A percentile compares a stretch with the other conserved stretches of the same genome.
Conservation (phyloP, 2,888 invertebrate genomes). For the Morpho deidamia region DNA sequence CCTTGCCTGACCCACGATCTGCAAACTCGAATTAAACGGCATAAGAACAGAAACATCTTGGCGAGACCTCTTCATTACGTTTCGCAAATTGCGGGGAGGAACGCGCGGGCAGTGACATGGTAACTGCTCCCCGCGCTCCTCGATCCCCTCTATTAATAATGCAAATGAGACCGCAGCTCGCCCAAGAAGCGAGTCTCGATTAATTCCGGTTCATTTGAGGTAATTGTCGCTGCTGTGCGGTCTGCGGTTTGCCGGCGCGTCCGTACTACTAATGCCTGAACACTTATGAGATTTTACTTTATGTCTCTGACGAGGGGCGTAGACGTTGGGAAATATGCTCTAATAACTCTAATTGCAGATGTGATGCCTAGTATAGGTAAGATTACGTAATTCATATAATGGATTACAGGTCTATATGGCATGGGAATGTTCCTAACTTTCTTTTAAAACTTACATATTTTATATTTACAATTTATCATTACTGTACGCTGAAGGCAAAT, state of each 20-base stretch:
- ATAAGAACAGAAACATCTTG: conserved; percentile 77
- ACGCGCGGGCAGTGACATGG: conserved; percentile 60
- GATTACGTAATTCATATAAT: too few relatives aligned
- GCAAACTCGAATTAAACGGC: conserved; percentile 76
- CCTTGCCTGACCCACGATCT: conserved; percentile 64
- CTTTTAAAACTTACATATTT: too few relatives aligned
- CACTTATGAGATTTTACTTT: conserved; percentile 21
- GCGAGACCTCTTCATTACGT: conserved; percentile 76
- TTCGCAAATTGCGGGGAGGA: conserved; percentile 59
- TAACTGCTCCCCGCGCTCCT: conserved; percentile 38
- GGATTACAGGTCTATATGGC: too few relatives aligned
- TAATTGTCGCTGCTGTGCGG: conserved; percentile 73
- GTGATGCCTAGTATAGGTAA: too few relatives aligned
- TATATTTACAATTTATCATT: too few relatives aligned
- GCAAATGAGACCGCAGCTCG: conserved; percentile 77
- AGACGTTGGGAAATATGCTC: neutral
- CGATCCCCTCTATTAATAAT: conserved; percentile 75
- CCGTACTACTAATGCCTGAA: conserved; percentile 26
- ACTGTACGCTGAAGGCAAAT: too few relatives aligned
- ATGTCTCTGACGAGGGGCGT: conserved; percentile 12
- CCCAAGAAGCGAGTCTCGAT: conserved; percentile 76
- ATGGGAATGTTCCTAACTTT: too few relatives aligned
- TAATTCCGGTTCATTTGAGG: conserved; percentile 79
- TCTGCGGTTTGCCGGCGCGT: conserved; percentile 45
- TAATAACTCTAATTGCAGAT: too few relatives aligned